These are phyloP conservation scores for Daptonema setosum DNA, from an alignment of 2,888 invertebrate species.

Conservation along the genomic window DNA sequence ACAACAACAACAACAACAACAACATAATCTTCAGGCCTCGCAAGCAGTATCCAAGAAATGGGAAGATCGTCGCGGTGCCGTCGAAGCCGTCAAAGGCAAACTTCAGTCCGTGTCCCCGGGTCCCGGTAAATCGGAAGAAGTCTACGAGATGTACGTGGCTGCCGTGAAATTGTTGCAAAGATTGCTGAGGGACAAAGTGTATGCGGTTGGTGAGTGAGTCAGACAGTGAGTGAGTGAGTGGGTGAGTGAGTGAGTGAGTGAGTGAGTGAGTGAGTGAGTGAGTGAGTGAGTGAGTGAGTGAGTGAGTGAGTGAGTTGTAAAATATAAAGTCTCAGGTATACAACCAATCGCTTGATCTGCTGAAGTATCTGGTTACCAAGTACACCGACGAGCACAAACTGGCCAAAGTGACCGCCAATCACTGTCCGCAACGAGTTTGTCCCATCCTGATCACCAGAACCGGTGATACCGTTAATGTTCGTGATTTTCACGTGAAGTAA, in stretches of 20 bases:
- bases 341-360: not conserved
- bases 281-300: too few relatives aligned
- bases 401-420: not conserved
- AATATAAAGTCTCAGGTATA: too few relatives aligned
- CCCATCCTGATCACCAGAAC: conserved; percentile 10
- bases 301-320: too few relatives aligned
- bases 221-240: too few relatives aligned
- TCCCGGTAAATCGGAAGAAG: conserved; percentile 5
- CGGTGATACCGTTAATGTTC: conserved; percentile 10
- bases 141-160: not conserved
- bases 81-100: not conserved
- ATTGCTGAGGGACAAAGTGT: conserved; percentile 4
- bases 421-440: conserved; percentile 5
- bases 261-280: not conserved
- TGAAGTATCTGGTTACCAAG: not conserved
- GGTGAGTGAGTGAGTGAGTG: not conserved
- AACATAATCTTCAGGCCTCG: too few relatives aligned
- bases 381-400: not conserved
- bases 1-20: too few relatives aligned
- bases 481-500: not conserved
- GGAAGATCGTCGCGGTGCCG: conserved; percentile 1
- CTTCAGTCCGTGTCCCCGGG: too few relatives aligned
- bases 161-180: conserved; percentile 1
- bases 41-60: conserved; percentile 4
- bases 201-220: not conserved